Percentiles rank a stretch among this genome's conserved stretches.
Evolutionary conservation across 2,113 vertebrate species (phyloP).

Genomic region (Lontra canadensis): DNA sequence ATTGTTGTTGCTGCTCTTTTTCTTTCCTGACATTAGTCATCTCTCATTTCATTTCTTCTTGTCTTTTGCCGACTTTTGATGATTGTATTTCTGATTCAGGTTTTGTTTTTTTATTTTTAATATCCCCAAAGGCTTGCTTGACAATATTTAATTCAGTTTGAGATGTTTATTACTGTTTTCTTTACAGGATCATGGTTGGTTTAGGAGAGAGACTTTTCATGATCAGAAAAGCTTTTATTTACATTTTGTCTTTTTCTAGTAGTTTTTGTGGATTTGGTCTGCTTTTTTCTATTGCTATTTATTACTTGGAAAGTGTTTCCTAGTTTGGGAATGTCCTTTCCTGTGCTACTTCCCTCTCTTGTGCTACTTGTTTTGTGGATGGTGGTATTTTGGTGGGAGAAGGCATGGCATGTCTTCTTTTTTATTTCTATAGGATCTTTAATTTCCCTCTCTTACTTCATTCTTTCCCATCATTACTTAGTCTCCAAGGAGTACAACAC

Average conservation of each 20-base stretch:
- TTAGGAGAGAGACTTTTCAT: background rate
- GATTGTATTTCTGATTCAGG: slow-evolving; percentile 31
- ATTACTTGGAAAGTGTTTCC: slow-evolving; percentile 8
- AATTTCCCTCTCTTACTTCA: background rate
- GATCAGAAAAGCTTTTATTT: background rate
- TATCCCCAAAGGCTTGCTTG: background rate
- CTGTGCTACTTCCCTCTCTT: background rate
- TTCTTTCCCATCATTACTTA: background rate
- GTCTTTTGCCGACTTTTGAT: background rate
- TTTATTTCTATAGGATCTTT: background rate
- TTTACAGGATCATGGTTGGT: background rate
- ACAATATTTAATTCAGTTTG: background rate
- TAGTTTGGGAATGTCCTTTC: background rate
- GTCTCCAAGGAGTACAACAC: background rate
- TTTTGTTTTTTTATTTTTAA: background rate
- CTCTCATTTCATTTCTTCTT: slow-evolving; percentile 8
- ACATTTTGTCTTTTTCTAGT: background rate
- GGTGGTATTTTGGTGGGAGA: background rate
- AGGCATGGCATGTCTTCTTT: background rate
- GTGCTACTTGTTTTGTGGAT: slow-evolving; percentile 11
- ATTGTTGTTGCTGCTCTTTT: background rate
- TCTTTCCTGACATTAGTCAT: background rate
- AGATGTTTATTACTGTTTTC: background rate
- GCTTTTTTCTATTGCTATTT: background rate
- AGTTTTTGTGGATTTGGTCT: background rate